Evolutionary conservation across 2,797 vertebrate species (phyloP).

Genomic region (Acipenser oxyrinchus): DNA sequence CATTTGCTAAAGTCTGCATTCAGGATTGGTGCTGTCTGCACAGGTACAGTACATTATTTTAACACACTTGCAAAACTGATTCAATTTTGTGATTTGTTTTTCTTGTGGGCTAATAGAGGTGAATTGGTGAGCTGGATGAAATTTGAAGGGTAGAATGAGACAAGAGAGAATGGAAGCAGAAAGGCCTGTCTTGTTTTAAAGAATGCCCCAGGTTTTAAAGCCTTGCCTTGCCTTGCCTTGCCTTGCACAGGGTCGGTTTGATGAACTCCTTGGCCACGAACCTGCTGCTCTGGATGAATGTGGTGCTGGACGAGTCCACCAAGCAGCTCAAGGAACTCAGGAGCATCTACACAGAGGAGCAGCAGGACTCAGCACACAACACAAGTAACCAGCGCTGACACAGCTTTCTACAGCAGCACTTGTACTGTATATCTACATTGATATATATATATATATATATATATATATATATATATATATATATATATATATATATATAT

Average conservation of each 20-base stretch:
- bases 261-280: constrained; percentile 2
- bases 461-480: too few relatives aligned
- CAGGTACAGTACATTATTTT: constrained; percentile 15
- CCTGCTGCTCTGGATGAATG: constrained; percentile 1
- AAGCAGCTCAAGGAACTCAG: constrained; percentile 26
- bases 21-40: constrained; percentile 29
- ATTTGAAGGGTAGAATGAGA: too few relatives aligned
- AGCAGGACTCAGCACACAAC: neutral
- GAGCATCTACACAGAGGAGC: constrained; percentile 18
- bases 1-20: constrained; percentile 30
- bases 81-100: too few relatives aligned
- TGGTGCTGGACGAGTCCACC: neutral
- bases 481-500: too few relatives aligned
- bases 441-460: too few relatives aligned
- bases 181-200: too few relatives aligned
- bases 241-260: neutral
- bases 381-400: neutral
- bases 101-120: too few relatives aligned
- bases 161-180: too few relatives aligned
- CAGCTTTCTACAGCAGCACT: neutral
- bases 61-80: neutral
- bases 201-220: too few relatives aligned
- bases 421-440: neutral
- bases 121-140: too few relatives aligned
- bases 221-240: too few relatives aligned